Base-by-base conservation (phyloP, 2,113 vertebrate genomes). In the Hyla sarda region DNA sequence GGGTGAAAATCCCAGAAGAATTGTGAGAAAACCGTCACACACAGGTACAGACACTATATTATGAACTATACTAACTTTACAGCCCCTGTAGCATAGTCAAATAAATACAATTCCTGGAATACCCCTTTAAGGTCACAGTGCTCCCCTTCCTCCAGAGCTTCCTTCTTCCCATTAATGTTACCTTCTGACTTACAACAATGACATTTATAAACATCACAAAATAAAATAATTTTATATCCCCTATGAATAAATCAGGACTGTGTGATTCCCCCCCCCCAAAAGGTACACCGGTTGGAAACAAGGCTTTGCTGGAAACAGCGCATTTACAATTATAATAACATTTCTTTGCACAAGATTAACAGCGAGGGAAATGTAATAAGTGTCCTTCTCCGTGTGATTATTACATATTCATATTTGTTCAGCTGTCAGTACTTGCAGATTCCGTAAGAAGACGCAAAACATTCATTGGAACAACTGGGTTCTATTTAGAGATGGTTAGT, bases 371-470 rank as follows among this genome's bases (percentile, higher is more conserved):
- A 45, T 73, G 23, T 73, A 41, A 73, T 73, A 73, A 47, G 23
- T 73, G 71, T 47, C 71, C 37, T 47, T 47, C 37, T 45, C 71
- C n/a, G 71, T 73, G 34, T 73, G 37, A 73, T 73, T n/a, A 73
- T 45, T 73, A 73, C 21, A 73, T 73, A 73, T 73, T 45, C 71
- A 73, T 73, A 45, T 73, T 47, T 73, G 71, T 73, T 45, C 71
- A 73, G 71, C 71, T 73, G 19, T 73, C 71, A 73, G 23, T 37
- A 6, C 23, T 73, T 21, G 65, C 65, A 69, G 1, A 37, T 69
- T 69, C 30, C 7, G 14, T 34, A 69, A 28, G 32, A 37, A 34
- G 16, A 37, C 65, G 21, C 17, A 69, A 34, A 69, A 69, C 30
- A 32, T 30, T 67, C 28, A 11, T 2, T 9, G 5, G 65, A 62